Percentiles rank a stretch among this genome's conserved stretches.
Evolutionary conservation across 2,797 vertebrate species (phyloP).

Genomic region (Neosilurus mollespiculum): DNA sequence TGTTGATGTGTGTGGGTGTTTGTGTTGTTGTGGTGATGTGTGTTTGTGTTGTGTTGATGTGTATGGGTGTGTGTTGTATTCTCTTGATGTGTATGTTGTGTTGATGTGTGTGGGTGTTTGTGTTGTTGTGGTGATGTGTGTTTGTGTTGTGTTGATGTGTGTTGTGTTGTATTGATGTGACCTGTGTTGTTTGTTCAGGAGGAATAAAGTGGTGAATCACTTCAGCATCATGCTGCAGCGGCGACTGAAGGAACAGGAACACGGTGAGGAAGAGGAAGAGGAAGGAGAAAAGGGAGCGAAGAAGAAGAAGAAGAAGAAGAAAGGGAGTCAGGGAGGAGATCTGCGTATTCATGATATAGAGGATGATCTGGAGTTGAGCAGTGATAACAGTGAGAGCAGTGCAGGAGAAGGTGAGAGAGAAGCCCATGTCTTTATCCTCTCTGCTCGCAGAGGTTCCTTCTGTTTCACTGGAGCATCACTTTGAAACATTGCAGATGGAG

Average conservation of each 20-base stretch:
- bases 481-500: conserved; percentile 66
- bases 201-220: conserved; percentile 93
- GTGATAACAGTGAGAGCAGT: conserved; percentile 82
- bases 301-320: conserved; percentile 80
- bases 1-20: too few relatives aligned
- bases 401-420: conserved; percentile 76
- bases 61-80: too few relatives aligned
- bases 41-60: too few relatives aligned
- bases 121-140: too few relatives aligned
- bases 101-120: too few relatives aligned
- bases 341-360: conserved; percentile 88
- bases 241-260: conserved; percentile 83
- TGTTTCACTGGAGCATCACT: not conserved
- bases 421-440: not conserved
- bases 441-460: not conserved
- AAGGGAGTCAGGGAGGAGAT: conserved; percentile 74
- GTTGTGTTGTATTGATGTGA: not conserved
- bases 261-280: conserved; percentile 79
- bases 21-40: too few relatives aligned
- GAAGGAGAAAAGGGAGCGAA: conserved; percentile 77
- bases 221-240: conserved; percentile 96
- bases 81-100: too few relatives aligned
- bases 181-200: conserved; percentile 63
- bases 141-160: too few relatives aligned
- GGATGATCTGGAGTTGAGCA: conserved; percentile 89